phyloP scores from a whole-genome alignment of 2,797 vertebrate species.

The Neosalanx taihuensis region DNA sequence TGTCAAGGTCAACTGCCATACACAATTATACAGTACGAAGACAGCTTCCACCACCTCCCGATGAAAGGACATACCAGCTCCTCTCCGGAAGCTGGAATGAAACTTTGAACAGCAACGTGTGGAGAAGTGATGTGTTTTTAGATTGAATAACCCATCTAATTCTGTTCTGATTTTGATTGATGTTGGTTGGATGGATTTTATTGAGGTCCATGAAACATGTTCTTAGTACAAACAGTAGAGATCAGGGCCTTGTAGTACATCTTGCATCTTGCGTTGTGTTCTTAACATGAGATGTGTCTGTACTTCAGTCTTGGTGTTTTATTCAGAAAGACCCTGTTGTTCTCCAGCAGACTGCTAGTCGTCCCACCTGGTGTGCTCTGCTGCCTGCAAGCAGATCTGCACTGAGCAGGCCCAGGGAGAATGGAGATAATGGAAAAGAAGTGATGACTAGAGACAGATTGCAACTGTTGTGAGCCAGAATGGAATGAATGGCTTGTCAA shows the following conservation, averaged over 20 bases:
- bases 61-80: no score
- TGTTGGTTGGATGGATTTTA: no score
- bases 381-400: not conserved
- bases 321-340: not conserved
- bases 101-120: no score
- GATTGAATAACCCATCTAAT: not conserved
- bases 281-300: no score
- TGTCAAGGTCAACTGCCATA: slow-evolving; percentile 21
- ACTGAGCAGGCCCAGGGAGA: not conserved
- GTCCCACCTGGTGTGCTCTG: no score
- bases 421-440: slow-evolving; percentile 5
- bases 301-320: not conserved
- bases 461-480: not conserved
- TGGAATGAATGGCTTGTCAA: slow-evolving; percentile 19
- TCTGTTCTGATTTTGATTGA: no score
- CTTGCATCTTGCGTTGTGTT: no score
- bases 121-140: not conserved
- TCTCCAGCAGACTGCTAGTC: not conserved
- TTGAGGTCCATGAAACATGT: no score
- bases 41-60: not conserved
- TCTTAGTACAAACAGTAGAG: no score
- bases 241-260: no score
- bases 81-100: no score
- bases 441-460: slow-evolving; percentile 11
- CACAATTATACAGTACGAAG: not conserved